These are phyloP conservation scores for Dusona sp. DNA, from an alignment of 2,888 invertebrate genomes.

Conservation along the genomic window DNA sequence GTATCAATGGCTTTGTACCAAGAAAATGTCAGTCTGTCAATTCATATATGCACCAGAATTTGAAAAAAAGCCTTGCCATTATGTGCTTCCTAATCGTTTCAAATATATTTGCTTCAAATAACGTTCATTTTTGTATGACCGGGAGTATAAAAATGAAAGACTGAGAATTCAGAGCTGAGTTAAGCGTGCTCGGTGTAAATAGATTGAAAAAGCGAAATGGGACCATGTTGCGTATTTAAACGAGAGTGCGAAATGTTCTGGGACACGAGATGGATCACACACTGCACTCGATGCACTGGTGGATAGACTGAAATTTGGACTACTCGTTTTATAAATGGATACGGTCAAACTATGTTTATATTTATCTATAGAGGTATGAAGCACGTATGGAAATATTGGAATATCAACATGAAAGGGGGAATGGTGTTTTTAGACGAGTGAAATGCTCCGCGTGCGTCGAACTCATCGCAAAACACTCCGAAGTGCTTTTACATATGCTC, in stretches of 20 bases:
- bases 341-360: constrained; percentile 35
- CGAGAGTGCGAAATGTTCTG: constrained; percentile 53
- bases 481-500: constrained; percentile 65
- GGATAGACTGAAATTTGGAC: constrained; percentile 44
- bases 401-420: constrained; percentile 53
- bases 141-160: constrained; percentile 3
- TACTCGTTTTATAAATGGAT: constrained; percentile 36
- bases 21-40: neutral
- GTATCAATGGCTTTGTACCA: neutral
- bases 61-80: neutral
- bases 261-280: constrained; percentile 47
- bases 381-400: constrained; percentile 58
- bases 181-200: constrained; percentile 33
- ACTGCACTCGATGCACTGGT: constrained; percentile 29
- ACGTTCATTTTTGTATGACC: neutral
- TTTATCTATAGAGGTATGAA: constrained; percentile 7
- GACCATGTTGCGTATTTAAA: constrained; percentile 47
- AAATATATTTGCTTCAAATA: neutral
- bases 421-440: constrained; percentile 59
- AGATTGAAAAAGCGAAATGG: constrained; percentile 39
- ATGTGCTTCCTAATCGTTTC: neutral
- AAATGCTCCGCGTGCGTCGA: constrained; percentile 32
- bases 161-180: constrained; percentile 26
- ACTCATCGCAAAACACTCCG: constrained; percentile 61
- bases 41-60: neutral